Base-by-base conservation (phyloP, 2,113 vertebrate genomes). In the Macquaria ambigua region DNA sequence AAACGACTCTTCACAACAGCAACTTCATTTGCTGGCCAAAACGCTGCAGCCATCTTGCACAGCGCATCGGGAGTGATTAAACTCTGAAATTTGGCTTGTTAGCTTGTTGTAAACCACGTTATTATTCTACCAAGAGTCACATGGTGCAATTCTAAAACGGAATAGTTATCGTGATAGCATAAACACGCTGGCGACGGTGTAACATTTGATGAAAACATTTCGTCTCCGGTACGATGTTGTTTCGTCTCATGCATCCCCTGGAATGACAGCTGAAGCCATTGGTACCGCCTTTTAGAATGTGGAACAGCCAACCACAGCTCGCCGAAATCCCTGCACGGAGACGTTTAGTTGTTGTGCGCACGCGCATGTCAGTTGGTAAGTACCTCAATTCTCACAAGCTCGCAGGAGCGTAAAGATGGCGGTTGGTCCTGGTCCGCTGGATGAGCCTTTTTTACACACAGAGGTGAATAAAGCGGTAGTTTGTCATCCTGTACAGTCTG, bases 391-490 rank as follows among this genome's bases (percentile, higher is more conserved):
- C 88, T 93, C 94, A 93, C 68, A 91, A 93, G 79, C 93, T 92
- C 93, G 92, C 90, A 95, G 96, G 89, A 96, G 96, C 90, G 93
- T 90, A 97, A 98, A 98, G 98, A 98, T 99, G 98, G 98, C 98
- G 98, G 96, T 97, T 93, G 96, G 96, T 91, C 95, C 95, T 90
- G 96, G 96, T 94, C 96, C 96, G 95, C 96, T 97, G 96, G 96
- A 96, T 92, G 96, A 97, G 95, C 96, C 97, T 96, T 96, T 96
- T 95, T 97, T 96, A 95, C 96, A 97, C 95, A 96, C 96, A 95
- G 97, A 97, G 96, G 96, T 97, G 96, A 98, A 97, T 95, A 97
- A 97, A 97, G 97, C 97, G 96, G 96, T 97, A 96, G 97, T 98
- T 96, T 97, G 96, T 96, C 96, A 96, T 95, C 95, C 96, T 92